Conservation (phyloP, 2,797 vertebrate genomes). For the Gambusia yucatana region DNA sequence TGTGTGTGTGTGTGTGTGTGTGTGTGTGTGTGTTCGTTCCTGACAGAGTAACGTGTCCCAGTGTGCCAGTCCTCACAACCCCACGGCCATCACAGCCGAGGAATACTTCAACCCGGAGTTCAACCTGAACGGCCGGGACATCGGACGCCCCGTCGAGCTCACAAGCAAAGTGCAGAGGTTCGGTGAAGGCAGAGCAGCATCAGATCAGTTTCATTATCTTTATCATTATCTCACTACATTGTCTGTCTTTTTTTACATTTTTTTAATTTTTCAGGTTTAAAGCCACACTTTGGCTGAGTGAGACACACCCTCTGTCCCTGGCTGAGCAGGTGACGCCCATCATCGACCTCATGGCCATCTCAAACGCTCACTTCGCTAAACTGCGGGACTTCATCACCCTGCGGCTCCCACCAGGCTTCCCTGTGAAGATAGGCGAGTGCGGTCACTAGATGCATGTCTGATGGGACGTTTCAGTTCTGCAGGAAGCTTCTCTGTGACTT, state of each 20-base stretch:
- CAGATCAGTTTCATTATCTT: neutral
- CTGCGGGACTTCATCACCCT: constrained; percentile 95
- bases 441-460: neutral
- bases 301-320: constrained; percentile 92
- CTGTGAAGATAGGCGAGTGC: constrained; percentile 91
- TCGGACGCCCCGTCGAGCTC: constrained; percentile 92
- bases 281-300: constrained; percentile 93
- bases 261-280: constrained; percentile 85
- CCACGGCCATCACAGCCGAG: constrained; percentile 92
- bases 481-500: neutral
- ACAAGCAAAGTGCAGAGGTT: constrained; percentile 96
- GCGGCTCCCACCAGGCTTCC: constrained; percentile 92
- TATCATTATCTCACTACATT: too few relatives aligned
- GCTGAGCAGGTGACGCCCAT: constrained; percentile 96
- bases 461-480: neutral
- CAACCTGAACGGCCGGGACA: constrained; percentile 90
- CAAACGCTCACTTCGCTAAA: constrained; percentile 95
- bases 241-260: too few relatives aligned
- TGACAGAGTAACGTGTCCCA: constrained; percentile 89
- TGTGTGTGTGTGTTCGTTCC: neutral
- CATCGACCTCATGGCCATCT: constrained; percentile 98
- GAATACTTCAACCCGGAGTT: constrained; percentile 95
- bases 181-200: neutral
- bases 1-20: too few relatives aligned
- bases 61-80: constrained; percentile 93